Evolutionary conservation across 2,113 vertebrate species (phyloP).

Genomic region (Dipodomys ordii): DNA sequence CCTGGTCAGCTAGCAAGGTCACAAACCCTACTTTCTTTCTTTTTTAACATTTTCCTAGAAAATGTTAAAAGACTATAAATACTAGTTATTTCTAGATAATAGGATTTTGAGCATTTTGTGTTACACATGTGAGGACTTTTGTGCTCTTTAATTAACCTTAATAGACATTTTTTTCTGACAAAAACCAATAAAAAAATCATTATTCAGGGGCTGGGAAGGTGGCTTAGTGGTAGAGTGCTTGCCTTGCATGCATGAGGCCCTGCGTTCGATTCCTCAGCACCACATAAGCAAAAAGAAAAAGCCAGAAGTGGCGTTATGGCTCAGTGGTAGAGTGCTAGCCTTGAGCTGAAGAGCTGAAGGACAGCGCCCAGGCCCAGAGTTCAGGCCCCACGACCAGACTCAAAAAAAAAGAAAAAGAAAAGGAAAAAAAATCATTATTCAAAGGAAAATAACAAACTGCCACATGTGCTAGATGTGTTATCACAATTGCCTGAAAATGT

Average conservation of each 20-base stretch:
- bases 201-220: not conserved
- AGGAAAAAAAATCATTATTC: not conserved
- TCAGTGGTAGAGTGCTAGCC: no score
- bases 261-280: no score
- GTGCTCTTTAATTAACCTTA: not conserved
- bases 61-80: not conserved
- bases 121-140: not conserved
- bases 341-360: no score
- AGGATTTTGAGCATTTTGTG: not conserved
- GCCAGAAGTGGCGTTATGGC: no score
- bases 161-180: not conserved
- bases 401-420: no score
- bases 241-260: no score
- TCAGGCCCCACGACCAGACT: no score
- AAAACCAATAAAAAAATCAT: constrained; percentile 5
- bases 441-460: not conserved
- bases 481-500: not conserved
- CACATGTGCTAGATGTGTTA: no score
- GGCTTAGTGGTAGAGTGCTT: no score
- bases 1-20: not conserved
- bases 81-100: constrained; percentile 1
- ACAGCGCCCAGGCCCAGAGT: no score
- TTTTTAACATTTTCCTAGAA: not conserved
- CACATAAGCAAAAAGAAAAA: no score
- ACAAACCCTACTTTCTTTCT: not conserved